Conservation (phyloP, 2,113 vertebrate genomes). For the Archocentrus centrarchus region DNA sequence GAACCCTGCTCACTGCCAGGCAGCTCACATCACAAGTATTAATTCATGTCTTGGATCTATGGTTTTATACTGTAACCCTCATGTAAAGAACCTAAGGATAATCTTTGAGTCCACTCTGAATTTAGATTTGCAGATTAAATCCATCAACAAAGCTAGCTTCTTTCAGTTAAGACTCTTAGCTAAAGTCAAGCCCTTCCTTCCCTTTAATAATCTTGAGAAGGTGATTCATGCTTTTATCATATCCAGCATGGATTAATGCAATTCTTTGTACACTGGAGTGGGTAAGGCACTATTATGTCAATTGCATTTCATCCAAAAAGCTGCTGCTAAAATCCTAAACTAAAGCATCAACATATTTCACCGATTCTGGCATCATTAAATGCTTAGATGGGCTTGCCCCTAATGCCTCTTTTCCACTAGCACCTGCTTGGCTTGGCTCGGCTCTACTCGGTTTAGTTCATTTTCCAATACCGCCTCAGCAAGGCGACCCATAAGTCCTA, state of each 20-base stretch:
- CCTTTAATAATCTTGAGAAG: background rate
- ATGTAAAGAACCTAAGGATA: background rate
- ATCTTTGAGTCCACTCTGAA: background rate
- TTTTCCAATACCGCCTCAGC: too few species aligned
- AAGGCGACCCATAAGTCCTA: too few species aligned
- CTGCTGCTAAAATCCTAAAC: too few species aligned
- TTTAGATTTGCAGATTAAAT: too few species aligned
- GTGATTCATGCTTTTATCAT: background rate
- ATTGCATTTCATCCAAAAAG: background rate
- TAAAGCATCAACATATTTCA: too few species aligned
- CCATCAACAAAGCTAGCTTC: background rate
- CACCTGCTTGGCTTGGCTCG: too few species aligned
- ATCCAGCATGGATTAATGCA: background rate
- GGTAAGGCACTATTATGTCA: background rate
- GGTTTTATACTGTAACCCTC: background rate
- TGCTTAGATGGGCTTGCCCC: too few species aligned
- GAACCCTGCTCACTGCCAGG: background rate
- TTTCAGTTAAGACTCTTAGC: background rate
- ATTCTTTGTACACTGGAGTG: background rate
- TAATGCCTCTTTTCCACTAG: too few species aligned
- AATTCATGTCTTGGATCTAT: rapidly evolving
- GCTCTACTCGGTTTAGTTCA: too few species aligned
- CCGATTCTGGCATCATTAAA: too few species aligned
- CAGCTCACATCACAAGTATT: background rate
- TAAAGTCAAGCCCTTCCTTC: background rate